Conservation (phyloP, 2,888 invertebrate species). For the Sceliomorpha sp. region DNA sequence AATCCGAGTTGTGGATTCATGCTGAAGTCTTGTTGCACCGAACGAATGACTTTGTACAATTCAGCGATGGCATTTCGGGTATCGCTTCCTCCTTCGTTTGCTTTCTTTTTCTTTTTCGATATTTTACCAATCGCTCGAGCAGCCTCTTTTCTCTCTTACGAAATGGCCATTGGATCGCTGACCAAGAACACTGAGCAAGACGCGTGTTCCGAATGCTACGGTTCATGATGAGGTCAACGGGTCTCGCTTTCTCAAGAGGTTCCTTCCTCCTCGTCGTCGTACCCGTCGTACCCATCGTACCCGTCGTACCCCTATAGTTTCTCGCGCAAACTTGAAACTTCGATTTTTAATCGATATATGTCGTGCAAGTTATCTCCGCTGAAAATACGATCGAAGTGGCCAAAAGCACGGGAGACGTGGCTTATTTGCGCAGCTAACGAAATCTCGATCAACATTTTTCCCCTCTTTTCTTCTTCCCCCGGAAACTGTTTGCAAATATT, state of each 20-base stretch:
- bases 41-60: slow-evolving; percentile 50
- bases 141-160: slow-evolving; percentile 55
- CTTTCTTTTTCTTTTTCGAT: slow-evolving; percentile 51
- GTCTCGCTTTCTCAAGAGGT: slow-evolving; percentile 60
- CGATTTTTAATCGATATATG: slow-evolving; percentile 59
- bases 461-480: too few species aligned
- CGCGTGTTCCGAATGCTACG: slow-evolving; percentile 57
- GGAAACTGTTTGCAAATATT: too few species aligned
- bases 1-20: slow-evolving; percentile 34
- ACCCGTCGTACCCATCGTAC: slow-evolving; percentile 37
- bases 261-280: slow-evolving; percentile 62
- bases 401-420: too few species aligned
- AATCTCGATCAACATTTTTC: too few species aligned
- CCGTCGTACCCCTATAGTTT: slow-evolving; percentile 27
- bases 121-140: slow-evolving; percentile 50
- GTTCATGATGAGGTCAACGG: slow-evolving; percentile 72
- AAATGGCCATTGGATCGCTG: slow-evolving; percentile 53
- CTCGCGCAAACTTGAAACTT: slow-evolving; percentile 8
- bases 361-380: slow-evolving; percentile 65
- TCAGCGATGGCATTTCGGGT: slow-evolving; percentile 47
- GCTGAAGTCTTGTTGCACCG: slow-evolving; percentile 34
- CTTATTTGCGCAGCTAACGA: too few species aligned
- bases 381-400: too few species aligned
- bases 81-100: slow-evolving; percentile 50
- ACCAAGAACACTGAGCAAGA: slow-evolving; percentile 39